These are phyloP conservation scores for Netelia inedita DNA, from an alignment of 2,888 invertebrate species.

Conservation along the genomic window DNA sequence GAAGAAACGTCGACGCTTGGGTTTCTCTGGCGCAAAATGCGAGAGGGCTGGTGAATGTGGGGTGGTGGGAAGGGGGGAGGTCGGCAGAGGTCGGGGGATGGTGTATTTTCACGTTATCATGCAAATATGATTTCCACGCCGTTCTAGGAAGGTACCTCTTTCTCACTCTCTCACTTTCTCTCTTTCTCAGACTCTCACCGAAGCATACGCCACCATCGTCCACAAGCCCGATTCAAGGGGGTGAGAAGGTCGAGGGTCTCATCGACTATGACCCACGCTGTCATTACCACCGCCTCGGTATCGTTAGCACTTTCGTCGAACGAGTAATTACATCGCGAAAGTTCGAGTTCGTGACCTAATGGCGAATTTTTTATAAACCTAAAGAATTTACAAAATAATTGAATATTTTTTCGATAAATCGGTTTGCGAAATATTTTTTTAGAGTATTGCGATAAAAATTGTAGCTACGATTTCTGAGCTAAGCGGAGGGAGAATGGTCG, in stretches of 20 bases:
- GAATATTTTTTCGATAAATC: neutral
- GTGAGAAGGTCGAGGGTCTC: conserved; percentile 28
- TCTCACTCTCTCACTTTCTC: neutral
- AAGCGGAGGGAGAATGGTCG: too few relatives aligned
- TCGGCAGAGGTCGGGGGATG: conserved; percentile 27
- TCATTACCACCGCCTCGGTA: conserved; percentile 13
- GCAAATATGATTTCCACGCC: conserved; percentile 62
- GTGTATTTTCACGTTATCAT: conserved; percentile 59
- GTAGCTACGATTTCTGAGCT: too few relatives aligned
- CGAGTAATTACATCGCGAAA: neutral
- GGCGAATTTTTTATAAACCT: too few relatives aligned
- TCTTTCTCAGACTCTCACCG: neutral
- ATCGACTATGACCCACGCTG: conserved; percentile 12
- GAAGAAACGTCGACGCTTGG: conserved; percentile 38
- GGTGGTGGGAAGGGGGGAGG: too few relatives aligned
- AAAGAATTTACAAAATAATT: neutral
- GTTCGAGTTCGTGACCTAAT: neutral
- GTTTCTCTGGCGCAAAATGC: conserved; percentile 40
- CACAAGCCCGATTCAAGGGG: conserved; percentile 40
- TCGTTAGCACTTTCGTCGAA: conserved; percentile 17
- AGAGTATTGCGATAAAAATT: neutral
- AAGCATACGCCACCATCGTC: conserved; percentile 27
- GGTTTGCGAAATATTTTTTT: neutral
- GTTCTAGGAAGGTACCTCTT: conserved; percentile 11
- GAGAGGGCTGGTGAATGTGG: neutral